A percentile compares a stretch with the other conserved stretches of the same genome.
Evolutionary conservation across 2,113 vertebrate genomes (phyloP).

Genomic region (Spheniscus mendiculus): DNA sequence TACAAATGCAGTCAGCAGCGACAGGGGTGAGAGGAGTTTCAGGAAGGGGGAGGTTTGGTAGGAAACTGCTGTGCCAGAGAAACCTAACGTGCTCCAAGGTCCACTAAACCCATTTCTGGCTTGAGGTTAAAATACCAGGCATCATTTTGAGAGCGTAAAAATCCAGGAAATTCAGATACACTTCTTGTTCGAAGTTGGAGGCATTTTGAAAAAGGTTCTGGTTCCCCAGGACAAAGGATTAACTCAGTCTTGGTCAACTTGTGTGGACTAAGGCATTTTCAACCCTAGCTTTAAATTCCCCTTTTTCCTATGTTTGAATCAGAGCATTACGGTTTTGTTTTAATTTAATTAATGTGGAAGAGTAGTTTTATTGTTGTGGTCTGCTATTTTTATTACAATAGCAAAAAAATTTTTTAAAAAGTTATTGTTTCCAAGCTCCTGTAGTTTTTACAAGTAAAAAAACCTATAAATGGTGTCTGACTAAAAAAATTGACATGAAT

Average conservation of each 20-base stretch:
- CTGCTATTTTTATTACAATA: constrained; percentile 40
- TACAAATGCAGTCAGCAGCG: background rate
- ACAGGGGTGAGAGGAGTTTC: background rate
- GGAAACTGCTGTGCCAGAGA: background rate
- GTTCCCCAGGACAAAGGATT: background rate
- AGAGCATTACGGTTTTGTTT: background rate
- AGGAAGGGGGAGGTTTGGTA: background rate
- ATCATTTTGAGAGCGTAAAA: background rate
- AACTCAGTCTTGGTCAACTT: background rate
- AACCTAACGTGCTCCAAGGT: background rate
- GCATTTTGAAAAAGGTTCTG: background rate
- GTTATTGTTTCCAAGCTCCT: constrained; percentile 9
- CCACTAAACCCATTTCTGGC: background rate
- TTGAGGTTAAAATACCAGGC: background rate
- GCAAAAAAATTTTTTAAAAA: background rate
- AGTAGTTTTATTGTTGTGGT: background rate
- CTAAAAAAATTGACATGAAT: background rate
- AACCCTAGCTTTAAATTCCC: background rate
- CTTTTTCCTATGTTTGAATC: background rate
- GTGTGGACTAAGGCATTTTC: background rate
- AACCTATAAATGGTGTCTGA: constrained; percentile 22
- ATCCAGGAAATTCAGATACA: background rate
- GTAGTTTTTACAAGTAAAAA: constrained; percentile 15
- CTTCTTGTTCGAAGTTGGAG: background rate
- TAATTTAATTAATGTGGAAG: background rate